Percentiles rank a stretch among this genome's conserved stretches.
Conservation (phyloP, 2,888 invertebrate species). For the Lissonota sp. region DNA sequence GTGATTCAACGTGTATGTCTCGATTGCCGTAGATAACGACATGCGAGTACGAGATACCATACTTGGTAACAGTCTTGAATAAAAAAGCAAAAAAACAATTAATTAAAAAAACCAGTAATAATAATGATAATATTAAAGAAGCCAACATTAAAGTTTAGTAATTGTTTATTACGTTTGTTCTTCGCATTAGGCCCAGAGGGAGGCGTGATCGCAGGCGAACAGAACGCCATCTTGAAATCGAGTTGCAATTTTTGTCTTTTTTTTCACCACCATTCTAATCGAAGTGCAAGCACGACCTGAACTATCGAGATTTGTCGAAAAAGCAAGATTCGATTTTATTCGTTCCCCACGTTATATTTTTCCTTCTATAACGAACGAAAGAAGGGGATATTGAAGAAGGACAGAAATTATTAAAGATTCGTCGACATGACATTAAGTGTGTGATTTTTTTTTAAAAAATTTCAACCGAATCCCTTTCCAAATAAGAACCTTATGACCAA, state of each 20-base stretch:
- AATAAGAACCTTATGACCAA: no score
- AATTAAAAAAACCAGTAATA: conserved; percentile 37
- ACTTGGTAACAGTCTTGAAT: conserved; percentile 30
- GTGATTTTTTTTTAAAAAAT: no score
- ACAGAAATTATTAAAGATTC: no score
- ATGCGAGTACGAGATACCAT: conserved; percentile 29
- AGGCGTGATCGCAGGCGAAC: conserved; percentile 53
- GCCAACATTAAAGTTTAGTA: conserved; percentile 42
- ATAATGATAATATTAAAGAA: conserved; percentile 45
- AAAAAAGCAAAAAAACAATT: conserved; percentile 16
- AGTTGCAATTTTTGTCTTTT: conserved; percentile 1
- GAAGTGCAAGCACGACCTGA: conserved; percentile 14
- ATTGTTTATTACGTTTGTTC: conserved; percentile 32
- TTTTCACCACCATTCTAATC: neutral
- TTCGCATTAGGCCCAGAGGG: conserved; percentile 25
- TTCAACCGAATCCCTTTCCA: no score
- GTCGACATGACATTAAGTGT: no score
- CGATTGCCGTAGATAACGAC: conserved; percentile 40
- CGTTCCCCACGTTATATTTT: conserved; percentile 15
- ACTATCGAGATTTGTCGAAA: conserved; percentile 24
- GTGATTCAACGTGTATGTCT: conserved; percentile 33
- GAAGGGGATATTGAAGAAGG: no score
- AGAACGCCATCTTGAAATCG: conserved; percentile 31
- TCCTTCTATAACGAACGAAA: neutral
- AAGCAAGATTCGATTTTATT: neutral